Base-by-base conservation (phyloP, 1,140 invertebrate genomes). In the Sycophila sp. region DNA sequence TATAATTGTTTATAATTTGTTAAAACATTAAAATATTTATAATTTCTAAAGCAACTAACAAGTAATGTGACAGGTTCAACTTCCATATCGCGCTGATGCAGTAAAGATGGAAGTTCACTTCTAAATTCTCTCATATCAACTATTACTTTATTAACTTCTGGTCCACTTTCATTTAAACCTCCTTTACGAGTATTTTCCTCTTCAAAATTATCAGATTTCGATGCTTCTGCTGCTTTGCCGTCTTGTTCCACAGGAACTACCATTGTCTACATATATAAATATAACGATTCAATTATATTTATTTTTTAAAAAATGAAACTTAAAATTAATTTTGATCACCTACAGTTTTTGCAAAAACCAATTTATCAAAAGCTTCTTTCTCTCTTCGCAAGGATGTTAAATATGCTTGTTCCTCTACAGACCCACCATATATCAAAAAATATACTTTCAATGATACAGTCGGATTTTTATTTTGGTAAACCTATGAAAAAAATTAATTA, bases 121-220 rank as follows among this genome's bases (percentile, higher is more conserved):
- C 97, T 90, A 82, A 99, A 99, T 86, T 99, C 98, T 79, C 98
- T 89, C 92, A 99, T 97, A 84, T 99, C 98, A 22, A 99, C 96
- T 76, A 99, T 94, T 13, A 99, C 87, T 79, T 92, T 84, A 74
- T 81, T 86, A 84, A 11, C 87, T 85, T 53, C 87, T 83, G 85
- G 32, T 47, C 62, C 63, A 68, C 73, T 69, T 53, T 67, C 60
- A 73, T 79, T 69, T 4, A 80, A 36, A 73, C 87, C 94, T 62
- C 92, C 94, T 86, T 92, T 90, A 36, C 93, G 87, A 13, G 89
- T 92, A 80, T 87, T 89, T 69, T 81, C 53, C 22, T 63, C 69
- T 62, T 80, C 77, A 13, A 85, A 73, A 56, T 85, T 84, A 45
- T 88, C 65, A 68, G 87, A 80, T 75, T 94, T 81, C 73, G 90